Evolutionary conservation across 2,113 vertebrate species (phyloP), one percentile per base, ranked within the genome.

Genomic region (Xiphophorus couchianus): DNA sequence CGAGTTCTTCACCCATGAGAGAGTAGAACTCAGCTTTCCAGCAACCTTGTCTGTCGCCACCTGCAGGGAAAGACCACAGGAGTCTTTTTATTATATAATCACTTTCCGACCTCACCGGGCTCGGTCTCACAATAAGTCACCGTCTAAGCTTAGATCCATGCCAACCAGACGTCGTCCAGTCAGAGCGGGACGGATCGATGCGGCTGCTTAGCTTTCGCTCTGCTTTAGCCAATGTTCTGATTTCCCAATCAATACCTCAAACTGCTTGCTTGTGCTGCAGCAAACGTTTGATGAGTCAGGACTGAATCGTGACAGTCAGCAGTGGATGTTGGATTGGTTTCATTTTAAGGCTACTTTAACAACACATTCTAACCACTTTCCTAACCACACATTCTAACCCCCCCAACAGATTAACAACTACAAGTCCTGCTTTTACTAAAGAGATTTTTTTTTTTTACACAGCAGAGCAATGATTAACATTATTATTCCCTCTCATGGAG

Each of bases 1-100:
- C 0, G 98, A 98, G 96, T 96, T 98, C 97, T 97, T 99, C 91
- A 99, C 97, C 98, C 98, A 99, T 99, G 97, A 97, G 97, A 99
- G 96, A 97, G 98, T 99, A 93, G 98, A 98, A 96, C 97, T 98
- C 96, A 99, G 95, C 94, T 96, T 99, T 80, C 96, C 97, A 89
- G 98, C 93, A 96, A 98, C 97, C 93, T 96, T 99, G 94, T 99
- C 97, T 95, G 97, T 97, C 96, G 98, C 98, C 98, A 99, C 98
- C 98, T 99, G 90, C 4, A 14, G 3, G 72, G 79, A 70, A 62
- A 15, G 4, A 37, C 7, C 51, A 25, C 51, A 58, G 10, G 1
- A 42, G 39, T 42, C 14, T 5, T 15, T 33, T 17, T 29, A 29
- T 7, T 31, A 31, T 17, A 1, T 69, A 69, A 12, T 25, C 4